Evolutionary conservation across 2,113 vertebrate species (phyloP), one percentile per base, ranked within the genome.

Genomic region (Paramisgurnus dabryanus): DNA sequence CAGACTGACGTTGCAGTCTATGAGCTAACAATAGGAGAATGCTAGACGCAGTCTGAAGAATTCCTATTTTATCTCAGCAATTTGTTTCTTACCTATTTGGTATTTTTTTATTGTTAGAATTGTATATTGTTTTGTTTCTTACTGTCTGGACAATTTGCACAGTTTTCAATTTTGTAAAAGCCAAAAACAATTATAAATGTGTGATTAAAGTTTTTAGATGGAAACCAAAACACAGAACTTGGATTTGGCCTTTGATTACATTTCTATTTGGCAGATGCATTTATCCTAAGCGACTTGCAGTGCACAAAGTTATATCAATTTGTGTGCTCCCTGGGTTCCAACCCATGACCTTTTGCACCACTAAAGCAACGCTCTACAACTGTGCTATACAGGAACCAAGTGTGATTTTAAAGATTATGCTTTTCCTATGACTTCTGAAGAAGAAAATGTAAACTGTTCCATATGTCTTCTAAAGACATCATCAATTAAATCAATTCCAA

Each of bases 131-230:
- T 77, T 76, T 76, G 34, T 49, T 80, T 50, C 47, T 73, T 76
- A 71, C 63, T 13, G 64, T 57, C 41, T 49, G 45, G 67, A 40
- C 57, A 76, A 79, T 84, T 84, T 77, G 80, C 78, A 79, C 47
- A 69, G 43, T 85, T 85, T 76, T 65, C 40, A 82, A 58, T 67
- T 68, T 67, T 77, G 78, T 80, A 80, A 84, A 67, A 80, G 78
- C 80, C 78, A 72, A 18, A 50, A 76, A 76, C 10, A 40, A 45
- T 18, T 47, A 68, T 74, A 3, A 47, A 34, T 66, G 68, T 82
- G 61, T 45, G 55, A 61, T 69, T n/a, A 17, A 12, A 47, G 68
- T 81, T 74, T 18, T 67, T 47, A 39, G 41, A 13, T 60, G 81
- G 47, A 78, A 84, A 80, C 74, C 22, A 22, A 61, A 27, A 67